Evolutionary conservation across 2,113 vertebrate species (phyloP).

Genomic region (Arothron firmamentum): DNA sequence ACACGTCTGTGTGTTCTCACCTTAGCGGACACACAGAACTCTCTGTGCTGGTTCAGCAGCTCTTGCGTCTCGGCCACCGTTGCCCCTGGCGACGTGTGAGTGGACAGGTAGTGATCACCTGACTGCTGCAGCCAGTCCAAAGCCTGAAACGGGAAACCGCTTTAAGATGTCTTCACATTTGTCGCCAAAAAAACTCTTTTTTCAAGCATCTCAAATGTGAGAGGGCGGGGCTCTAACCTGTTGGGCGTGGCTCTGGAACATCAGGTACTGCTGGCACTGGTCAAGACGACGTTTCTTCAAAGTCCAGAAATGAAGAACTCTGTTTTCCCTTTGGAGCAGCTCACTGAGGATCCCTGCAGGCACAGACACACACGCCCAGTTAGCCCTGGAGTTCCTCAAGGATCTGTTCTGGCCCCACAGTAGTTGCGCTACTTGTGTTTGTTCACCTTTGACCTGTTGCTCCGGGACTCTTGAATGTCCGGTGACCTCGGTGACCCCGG

Average conservation of each 20-base stretch:
- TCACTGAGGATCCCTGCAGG: slow-evolving; percentile 90
- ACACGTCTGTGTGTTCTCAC: slow-evolving; percentile 62
- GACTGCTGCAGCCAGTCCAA: slow-evolving; percentile 97
- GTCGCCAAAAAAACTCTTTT: not conserved
- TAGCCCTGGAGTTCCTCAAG: slow-evolving; percentile 18
- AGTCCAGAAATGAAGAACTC: slow-evolving; percentile 97
- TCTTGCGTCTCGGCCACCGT: slow-evolving; percentile 87
- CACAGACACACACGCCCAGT: slow-evolving; percentile 6
- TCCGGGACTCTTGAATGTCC: slow-evolving; percentile 92
- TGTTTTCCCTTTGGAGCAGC: slow-evolving; percentile 93
- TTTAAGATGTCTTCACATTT: too few relatives aligned
- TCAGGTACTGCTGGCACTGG: slow-evolving; percentile 95
- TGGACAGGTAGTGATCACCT: slow-evolving; percentile 93
- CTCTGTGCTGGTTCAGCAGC: slow-evolving; percentile 89
- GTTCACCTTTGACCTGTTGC: slow-evolving; percentile 95
- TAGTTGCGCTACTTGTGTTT: not conserved
- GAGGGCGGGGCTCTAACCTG: slow-evolving; percentile 75
- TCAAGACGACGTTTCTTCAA: slow-evolving; percentile 93
- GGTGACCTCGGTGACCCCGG: slow-evolving; percentile 76
- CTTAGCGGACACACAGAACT: slow-evolving; percentile 95
- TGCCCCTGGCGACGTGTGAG: slow-evolving; percentile 87
- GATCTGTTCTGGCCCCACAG: not conserved
- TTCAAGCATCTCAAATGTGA: not conserved
- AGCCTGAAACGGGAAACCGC: slow-evolving; percentile 70
- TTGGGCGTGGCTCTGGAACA: slow-evolving; percentile 95